Evolutionary conservation across 2,888 invertebrate species (phyloP), one percentile per base, ranked within the genome.

Genomic region (Mimas tiliae): DNA sequence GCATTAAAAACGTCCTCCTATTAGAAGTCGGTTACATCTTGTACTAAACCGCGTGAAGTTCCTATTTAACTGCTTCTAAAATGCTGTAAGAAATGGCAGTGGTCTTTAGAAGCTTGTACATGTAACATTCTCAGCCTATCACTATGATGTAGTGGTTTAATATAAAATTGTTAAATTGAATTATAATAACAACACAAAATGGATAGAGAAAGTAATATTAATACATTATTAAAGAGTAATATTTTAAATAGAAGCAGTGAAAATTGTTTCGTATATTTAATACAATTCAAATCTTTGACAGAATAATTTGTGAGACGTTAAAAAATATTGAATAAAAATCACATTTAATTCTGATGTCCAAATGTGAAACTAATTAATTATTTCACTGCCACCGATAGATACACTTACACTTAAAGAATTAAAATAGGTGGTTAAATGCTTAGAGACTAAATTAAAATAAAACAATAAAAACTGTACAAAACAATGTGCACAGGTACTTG

Each of bases 391-490:
- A 42, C 9, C 7, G 42, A 14, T 27, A 47, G 55, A 7, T n/a
- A 47, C 21, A 45, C 6, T 19, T 55, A 51, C n/a, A 50, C 33
- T 33, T 33, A 64, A 9, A 16, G 33, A 11, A 42, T 33, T 45
- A 45, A 65, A 0, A 33, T 16, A 55, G 33, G 65, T 65, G 55
- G 66, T 67, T 33, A 55, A 63, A 64, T 64, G 21, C 48, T 67
- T 64, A 64, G 8, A 51, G 53, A 55, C 33, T 62, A 64, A 12
- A 63, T 63, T 7, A 63, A 51, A 65, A 12, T 47, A 62, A 62
- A 67, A 67, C 63, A 47, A 53, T 42, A 16, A n/a, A 42, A 64
- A 62, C 62, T 66, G 65, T 66, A 68, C 66, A 68, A 52, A 66
- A 65, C 64, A 55, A 53, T 53, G 48, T 51, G 53, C 65, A 64